phyloP scores from a whole-genome alignment of 2,113 vertebrate genomes.

The Neolamprologus variostigma region DNA sequence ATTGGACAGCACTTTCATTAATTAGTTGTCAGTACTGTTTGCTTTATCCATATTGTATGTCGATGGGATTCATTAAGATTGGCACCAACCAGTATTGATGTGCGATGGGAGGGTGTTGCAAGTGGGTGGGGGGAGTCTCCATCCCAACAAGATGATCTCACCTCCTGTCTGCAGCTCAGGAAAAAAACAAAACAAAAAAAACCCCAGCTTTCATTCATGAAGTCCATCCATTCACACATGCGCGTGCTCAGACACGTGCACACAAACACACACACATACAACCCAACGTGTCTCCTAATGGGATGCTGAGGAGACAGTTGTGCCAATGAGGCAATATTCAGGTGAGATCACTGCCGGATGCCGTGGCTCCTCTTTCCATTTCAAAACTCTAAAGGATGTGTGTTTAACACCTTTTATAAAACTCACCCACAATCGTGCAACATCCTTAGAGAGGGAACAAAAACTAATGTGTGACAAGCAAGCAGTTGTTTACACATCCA shows the following conservation, averaged over 20 bases:
- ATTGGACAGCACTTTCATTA: slow-evolving; percentile 9
- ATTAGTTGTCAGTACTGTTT: slow-evolving; percentile 3
- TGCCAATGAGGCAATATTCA: slow-evolving; percentile 44
- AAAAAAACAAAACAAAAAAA: neutral
- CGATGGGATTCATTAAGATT: slow-evolving; percentile 48
- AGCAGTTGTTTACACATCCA: neutral
- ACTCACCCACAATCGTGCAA: neutral
- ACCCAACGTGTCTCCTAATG: neutral
- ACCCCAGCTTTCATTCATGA: slow-evolving; percentile 59
- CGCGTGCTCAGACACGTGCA: neutral
- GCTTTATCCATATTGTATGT: neutral
- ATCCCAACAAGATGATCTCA: slow-evolving; percentile 68
- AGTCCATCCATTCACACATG: slow-evolving; percentile 34
- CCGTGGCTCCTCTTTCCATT: neutral
- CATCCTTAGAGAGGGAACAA: neutral
- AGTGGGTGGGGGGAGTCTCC: slow-evolving; percentile 36
- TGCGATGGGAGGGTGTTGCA: neutral
- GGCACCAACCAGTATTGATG: slow-evolving; percentile 49
- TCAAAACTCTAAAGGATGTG: neutral
- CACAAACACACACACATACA: neutral
- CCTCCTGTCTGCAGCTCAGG: slow-evolving; percentile 54
- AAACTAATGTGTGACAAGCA: neutral
- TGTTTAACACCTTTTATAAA: neutral
- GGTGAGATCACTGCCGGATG: slow-evolving; percentile 56
- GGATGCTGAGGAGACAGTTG: slow-evolving; percentile 20